Conservation (phyloP, 2,888 invertebrate genomes). For the Drosophila kokeensis region DNA sequence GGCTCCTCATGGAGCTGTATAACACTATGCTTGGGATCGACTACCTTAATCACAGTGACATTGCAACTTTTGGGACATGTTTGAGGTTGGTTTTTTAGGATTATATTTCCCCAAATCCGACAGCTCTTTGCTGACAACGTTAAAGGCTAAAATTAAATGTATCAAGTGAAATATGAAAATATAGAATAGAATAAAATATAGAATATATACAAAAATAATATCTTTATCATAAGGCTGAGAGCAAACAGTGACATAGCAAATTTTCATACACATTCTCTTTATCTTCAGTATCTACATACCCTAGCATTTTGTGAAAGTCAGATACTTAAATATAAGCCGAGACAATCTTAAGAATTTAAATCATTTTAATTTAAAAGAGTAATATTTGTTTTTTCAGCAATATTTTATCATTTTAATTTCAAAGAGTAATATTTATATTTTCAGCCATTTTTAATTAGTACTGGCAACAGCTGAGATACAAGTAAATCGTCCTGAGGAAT, state of each 20-base stretch:
- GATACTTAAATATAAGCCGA: too few relatives aligned
- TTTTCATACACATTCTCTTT: not conserved
- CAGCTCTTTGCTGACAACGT: constrained; percentile 34
- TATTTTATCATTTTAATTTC: not conserved
- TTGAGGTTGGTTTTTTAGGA: not conserved
- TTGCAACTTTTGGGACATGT: constrained; percentile 35
- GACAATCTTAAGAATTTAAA: too few relatives aligned
- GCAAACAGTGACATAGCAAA: not conserved
- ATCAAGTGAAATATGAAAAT: not conserved
- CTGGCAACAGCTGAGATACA: not conserved
- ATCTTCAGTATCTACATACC: not conserved
- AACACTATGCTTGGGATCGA: constrained; percentile 25
- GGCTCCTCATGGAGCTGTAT: too few relatives aligned
- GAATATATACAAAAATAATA: not conserved
- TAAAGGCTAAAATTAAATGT: not conserved
- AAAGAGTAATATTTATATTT: not conserved
- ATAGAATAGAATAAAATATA: too few relatives aligned
- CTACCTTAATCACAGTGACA: not conserved
- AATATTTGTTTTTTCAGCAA: too few relatives aligned
- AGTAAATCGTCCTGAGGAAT: constrained; percentile 1
- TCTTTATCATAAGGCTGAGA: not conserved
- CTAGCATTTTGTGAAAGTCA: not conserved
- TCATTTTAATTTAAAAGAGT: too few relatives aligned
- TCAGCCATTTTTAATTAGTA: not conserved
- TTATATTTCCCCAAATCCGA: constrained; percentile 6